These are phyloP conservation scores for Corynorhinus townsendii DNA, from an alignment of 2,113 vertebrate species.

Conservation along the genomic window DNA sequence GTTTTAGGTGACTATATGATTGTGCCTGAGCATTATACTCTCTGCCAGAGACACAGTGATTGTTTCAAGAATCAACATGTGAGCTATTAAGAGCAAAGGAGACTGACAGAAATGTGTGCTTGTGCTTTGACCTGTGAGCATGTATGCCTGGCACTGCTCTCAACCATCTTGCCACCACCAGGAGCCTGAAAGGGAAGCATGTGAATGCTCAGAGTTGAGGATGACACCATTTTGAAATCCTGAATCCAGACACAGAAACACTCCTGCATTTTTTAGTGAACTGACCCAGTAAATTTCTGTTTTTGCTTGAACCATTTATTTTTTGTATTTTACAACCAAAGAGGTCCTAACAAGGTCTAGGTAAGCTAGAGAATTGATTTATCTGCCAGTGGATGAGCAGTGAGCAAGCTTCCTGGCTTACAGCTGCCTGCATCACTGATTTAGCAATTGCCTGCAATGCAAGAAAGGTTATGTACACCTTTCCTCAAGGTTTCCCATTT, in stretches of 20 bases:
- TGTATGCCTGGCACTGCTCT: not conserved
- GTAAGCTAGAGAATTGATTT: not conserved
- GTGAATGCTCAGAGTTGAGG: not conserved
- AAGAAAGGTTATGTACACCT: conserved; percentile 12
- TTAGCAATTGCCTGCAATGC: not conserved
- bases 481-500: conserved; percentile 31
- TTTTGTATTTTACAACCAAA: conserved; percentile 18
- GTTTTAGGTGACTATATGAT: not conserved
- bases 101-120: not conserved
- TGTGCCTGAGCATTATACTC: not conserved
- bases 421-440: not conserved
- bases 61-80: not conserved
- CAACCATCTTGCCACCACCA: not conserved
- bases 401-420: not conserved
- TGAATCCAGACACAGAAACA: not conserved
- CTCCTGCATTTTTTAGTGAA: not conserved
- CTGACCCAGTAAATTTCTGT: conserved; percentile 37
- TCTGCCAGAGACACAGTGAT: not conserved
- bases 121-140: not conserved
- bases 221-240: not conserved
- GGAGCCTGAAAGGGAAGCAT: not conserved
- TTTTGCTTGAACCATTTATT: conserved; percentile 26
- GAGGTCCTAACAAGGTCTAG: not conserved
- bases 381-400: not conserved
- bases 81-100: not conserved